A percentile compares a stretch with the other conserved stretches of the same genome.
These are phyloP conservation scores for Bombylius major DNA, from an alignment of 2,888 invertebrate genomes.

Conservation along the genomic window DNA sequence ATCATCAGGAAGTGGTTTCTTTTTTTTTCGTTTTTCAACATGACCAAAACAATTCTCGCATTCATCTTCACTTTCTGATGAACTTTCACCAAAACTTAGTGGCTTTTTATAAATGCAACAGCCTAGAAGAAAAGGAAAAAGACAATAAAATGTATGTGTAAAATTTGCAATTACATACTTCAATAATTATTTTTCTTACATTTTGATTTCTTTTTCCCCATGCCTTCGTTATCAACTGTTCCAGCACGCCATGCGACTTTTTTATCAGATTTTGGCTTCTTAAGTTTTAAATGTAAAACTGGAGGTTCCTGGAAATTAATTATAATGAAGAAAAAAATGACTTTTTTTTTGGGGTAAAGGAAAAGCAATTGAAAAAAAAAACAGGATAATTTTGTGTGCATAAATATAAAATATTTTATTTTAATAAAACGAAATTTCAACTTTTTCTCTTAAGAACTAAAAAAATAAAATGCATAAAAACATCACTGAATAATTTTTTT, in stretches of 20 bases:
- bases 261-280: conserved; percentile 55
- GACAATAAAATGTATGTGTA: no score
- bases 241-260: conserved; percentile 84
- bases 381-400: no score
- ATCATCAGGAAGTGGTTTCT: conserved; percentile 15
- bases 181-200: conserved; percentile 46
- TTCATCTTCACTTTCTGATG: conserved; percentile 69
- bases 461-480: not conserved
- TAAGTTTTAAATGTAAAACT: conserved; percentile 50
- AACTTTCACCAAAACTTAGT: conserved; percentile 77
- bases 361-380: no score
- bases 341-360: no score
- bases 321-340: not conserved
- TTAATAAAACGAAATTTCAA: not conserved
- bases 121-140: conserved; percentile 41
- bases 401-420: not conserved
- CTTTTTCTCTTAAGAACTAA: not conserved
- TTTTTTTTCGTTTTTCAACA: conserved; percentile 48
- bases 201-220: conserved; percentile 94
- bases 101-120: conserved; percentile 92
- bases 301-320: conserved; percentile 37
- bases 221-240: conserved; percentile 88
- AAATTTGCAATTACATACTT: not conserved
- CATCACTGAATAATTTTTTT: conserved; percentile 26
- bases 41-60: conserved; percentile 81